phyloP scores from a whole-genome alignment of 2,888 invertebrate species.

The Drosophila rellima region DNA sequence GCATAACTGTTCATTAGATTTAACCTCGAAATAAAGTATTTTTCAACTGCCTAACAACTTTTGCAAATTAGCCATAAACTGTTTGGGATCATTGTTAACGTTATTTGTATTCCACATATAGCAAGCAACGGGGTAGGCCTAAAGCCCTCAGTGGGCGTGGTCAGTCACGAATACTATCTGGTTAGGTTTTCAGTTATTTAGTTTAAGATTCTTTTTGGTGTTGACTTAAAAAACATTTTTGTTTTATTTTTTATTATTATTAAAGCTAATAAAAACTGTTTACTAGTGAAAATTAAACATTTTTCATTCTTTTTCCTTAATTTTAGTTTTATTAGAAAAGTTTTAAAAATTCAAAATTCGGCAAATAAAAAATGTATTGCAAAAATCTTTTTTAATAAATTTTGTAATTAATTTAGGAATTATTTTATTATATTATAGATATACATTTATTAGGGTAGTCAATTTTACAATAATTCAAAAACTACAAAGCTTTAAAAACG shows the following conservation, averaged over 20 bases:
- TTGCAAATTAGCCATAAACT: constrained; percentile 1
- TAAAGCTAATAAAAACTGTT: no score
- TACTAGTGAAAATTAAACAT: no score
- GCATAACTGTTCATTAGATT: not conserved
- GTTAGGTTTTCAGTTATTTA: not conserved
- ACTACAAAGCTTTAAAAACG: not conserved
- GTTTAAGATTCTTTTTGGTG: not conserved
- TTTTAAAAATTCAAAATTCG: no score
- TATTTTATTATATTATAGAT: no score
- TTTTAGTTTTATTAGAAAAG: no score
- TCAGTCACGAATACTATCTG: not conserved
- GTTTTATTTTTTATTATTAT: no score
- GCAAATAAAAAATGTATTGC: no score
- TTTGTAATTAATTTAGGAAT: no score
- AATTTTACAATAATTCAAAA: not conserved
- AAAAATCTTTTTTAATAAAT: no score
- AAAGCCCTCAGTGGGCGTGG: not conserved
- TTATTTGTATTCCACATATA: not conserved
- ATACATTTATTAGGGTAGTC: no score
- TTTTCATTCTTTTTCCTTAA: no score
- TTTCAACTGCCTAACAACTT: not conserved
- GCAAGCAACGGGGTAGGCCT: not conserved
- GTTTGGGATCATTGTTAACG: not conserved
- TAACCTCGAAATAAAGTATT: not conserved
- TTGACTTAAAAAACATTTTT: no score